Evolutionary conservation across 2,797 vertebrate genomes (phyloP), one percentile per base, ranked within the genome.

Genomic region (Enteromius radiatus): DNA sequence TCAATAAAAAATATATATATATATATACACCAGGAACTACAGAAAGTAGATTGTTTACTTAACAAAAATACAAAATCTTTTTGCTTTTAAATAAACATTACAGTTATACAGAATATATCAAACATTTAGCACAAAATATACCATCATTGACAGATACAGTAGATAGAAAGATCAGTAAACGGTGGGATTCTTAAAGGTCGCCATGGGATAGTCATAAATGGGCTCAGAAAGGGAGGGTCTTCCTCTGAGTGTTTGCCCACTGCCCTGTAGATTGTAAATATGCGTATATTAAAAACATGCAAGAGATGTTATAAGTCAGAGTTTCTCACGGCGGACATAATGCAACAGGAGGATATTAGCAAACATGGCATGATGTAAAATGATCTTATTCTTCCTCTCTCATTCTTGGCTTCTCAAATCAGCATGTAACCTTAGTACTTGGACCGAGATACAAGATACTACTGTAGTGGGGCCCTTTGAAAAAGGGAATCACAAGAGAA

Each of bases 181-280:
- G 8, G 54, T 6, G 4, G 78, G 38, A 6, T 12, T 28, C 14
- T 36, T 74, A 47, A 88, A 88, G 6, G 84, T 78, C 17, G 23
- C 68, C 23, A 86, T 23, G 7, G 83, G 83, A 64, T 0, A 28
- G 68, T 86, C 87, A 2, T 88, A 86, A 68, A 88, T 86, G 52
- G 61, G 80, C 43, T 87, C 86, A 3, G 59, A 73, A 5, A 17
- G 54, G 6, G 67, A 31, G 1, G 15, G n/a, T 31, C 31, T 17
- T 80, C 43, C n/a, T 47, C 12, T 38, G 9, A 45, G 56, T 4
- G 17, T 63, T 21, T 10, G 49, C 64, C 73, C 71, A 43, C 8
- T 11, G 2, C 54, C 80, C 84, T 87, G 80, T n/a, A 71, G 64
- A 71, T 71, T 54, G 28, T 8, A 65, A 43, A 78, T 5, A 59